These are phyloP conservation scores for Sarcophaga variegata DNA, from an alignment of 2,888 invertebrate genomes.

Conservation along the genomic window DNA sequence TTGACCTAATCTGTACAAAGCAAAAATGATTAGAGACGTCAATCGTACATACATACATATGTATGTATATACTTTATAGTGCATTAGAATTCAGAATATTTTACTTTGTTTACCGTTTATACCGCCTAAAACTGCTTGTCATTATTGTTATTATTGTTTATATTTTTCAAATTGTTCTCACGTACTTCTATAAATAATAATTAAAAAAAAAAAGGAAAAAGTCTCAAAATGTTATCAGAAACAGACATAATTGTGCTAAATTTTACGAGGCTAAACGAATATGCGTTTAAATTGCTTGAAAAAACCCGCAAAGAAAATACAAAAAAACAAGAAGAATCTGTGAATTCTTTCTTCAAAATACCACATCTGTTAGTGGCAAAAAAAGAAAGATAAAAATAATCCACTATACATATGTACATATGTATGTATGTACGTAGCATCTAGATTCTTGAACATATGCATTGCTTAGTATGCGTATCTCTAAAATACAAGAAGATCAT, in stretches of 20 bases:
- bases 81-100: too few species aligned
- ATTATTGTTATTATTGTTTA: slow-evolving; percentile 12
- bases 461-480: not conserved
- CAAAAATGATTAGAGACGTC: too few species aligned
- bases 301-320: not conserved
- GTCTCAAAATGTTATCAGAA: slow-evolving; percentile 22
- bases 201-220: not conserved
- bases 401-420: too few species aligned
- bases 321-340: not conserved
- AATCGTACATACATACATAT: too few species aligned
- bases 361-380: not conserved
- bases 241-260: slow-evolving; percentile 32
- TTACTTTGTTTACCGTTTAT: not conserved
- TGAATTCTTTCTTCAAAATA: not conserved
- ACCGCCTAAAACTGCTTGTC: not conserved
- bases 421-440: not conserved
- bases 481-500: slow-evolving; percentile 20
- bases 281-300: not conserved
- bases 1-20: too few species aligned
- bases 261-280: slow-evolving; percentile 22
- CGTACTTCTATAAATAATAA: slow-evolving; percentile 5
- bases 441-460: not conserved
- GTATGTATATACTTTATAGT: too few species aligned
- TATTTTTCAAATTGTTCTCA: slow-evolving; percentile 10
- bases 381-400: not conserved